Percentiles rank a stretch among this genome's conserved stretches.
phyloP scores from a whole-genome alignment of 2,113 vertebrate species.

The Orthonyx spaldingii region DNA sequence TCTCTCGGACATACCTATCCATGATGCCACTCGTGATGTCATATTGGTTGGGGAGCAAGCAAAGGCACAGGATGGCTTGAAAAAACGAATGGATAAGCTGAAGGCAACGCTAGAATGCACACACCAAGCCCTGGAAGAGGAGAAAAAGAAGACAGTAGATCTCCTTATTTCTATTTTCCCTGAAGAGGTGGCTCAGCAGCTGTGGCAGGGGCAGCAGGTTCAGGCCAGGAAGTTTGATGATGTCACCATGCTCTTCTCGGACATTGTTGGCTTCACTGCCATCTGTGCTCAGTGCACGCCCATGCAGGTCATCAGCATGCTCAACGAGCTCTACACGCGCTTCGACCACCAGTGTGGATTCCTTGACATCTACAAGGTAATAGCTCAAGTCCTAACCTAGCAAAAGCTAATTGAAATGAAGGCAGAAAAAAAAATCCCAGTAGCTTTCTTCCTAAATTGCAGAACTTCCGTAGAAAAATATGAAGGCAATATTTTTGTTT shows the following conservation, averaged over 20 bases:
- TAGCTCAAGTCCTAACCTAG: neutral
- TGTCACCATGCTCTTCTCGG: conserved; percentile 98
- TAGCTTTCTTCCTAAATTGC: neutral
- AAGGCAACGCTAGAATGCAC: conserved; percentile 94
- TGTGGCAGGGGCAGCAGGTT: conserved; percentile 94
- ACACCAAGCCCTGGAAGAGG: conserved; percentile 93
- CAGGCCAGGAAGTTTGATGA: conserved; percentile 96
- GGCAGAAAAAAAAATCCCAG: neutral
- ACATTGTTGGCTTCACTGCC: conserved; percentile 98
- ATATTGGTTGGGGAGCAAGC: conserved; percentile 97
- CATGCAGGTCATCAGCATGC: conserved; percentile 99
- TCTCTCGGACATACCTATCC: conserved; percentile 96
- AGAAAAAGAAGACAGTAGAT: conserved; percentile 96
- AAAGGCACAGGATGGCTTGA: conserved; percentile 95
- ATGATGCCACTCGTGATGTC: conserved; percentile 94
- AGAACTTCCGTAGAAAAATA: neutral
- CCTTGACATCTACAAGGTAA: conserved; percentile 97
- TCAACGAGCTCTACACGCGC: conserved; percentile 95
- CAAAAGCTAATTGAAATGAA: neutral
- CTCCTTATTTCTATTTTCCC: conserved; percentile 98
- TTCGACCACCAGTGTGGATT: conserved; percentile 99
- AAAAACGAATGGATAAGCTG: conserved; percentile 97
- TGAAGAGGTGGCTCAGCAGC: conserved; percentile 91
- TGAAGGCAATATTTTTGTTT: neutral
- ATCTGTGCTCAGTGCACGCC: conserved; percentile 96